Base-by-base conservation (phyloP, 2,797 vertebrate species). In the Anas acuta region DNA sequence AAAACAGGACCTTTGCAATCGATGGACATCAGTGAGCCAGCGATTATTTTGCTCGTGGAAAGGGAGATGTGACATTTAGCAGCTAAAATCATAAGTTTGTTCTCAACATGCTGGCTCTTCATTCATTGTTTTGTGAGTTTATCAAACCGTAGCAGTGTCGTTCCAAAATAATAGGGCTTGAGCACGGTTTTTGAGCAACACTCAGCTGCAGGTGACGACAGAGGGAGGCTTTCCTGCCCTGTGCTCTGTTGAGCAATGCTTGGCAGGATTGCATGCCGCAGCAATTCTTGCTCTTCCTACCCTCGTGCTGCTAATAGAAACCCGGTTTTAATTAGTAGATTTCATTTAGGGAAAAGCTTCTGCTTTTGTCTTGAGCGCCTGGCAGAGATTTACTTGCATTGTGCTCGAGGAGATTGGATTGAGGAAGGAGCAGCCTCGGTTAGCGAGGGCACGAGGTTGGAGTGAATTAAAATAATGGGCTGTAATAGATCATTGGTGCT, bases 211-310 rank as follows among this genome's bases (percentile, higher is more conserved):
- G 18, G 43, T 43, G 43, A 43, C 18, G 18, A 43, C 43, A 43
- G 43, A 43, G 43, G 43, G 43, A 19, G 43, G 43, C 43, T 43
- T 43, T 43, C 43, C 18, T 43, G 43, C 18, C 9, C 18, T 43
- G 8, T 19, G 3, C 43, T 43, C 43, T 8, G 13, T 13, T 53
- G 65, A 60, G 45, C 32, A 54, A 32, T 3, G 17, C 71, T 58
- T 25, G 2, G 26, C 1, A 3, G 64, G 28, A 60, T 26, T 1
- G 4, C 10, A 0, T 5, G 17, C 61, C 13, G 1, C 25, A 0
- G 0, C 41, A 9, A 23, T 13, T 64, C 51, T 28, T 1, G 7
- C 43, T 39, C 28, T 39, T 33, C 23, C 6, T 8, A 1, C 11
- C 47, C 32, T 37, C 3, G 2, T 4, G 26, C 47, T 16, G 32